Evolutionary conservation across 2,888 invertebrate species (phyloP), one percentile per base, ranked within the genome.

Genomic region (Epistrophe eligans): DNA sequence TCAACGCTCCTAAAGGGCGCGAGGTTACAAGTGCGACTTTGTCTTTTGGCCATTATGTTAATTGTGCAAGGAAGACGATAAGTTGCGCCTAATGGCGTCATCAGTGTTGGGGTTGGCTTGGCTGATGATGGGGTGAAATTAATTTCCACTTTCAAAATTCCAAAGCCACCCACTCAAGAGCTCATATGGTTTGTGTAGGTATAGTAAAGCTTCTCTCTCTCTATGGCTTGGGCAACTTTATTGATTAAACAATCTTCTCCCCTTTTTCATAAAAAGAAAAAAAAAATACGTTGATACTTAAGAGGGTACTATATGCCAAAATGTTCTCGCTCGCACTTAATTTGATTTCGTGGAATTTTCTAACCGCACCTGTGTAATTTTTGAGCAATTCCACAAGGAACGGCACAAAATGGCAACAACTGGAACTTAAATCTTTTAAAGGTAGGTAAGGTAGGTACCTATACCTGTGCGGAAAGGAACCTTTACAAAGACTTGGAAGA

Each of bases 191-290:
- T n/a, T n/a, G n/a, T 50, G 35, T 28, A 28, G 32, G 8, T 45
- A 1, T 60, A 43, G 43, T 40, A 11, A 11, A 40, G 32, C 4
- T 43, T 64, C 32, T 32, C 28, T 43, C 24, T 24, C 24, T 3
- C 24, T 24, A 24, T 43, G 28, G 40, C 48, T 35, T 66, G 50
- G 48, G 35, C 45, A 57, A 67, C 3, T 64, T 81, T 85, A 87
- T 87, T 87, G 87, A 87, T 87, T 87, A 87, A 87, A 87, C 87
- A 87, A 87, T 66, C 71, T 45, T 76, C 52, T 11, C 55, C n/a
- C 15, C 15, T 5, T 52, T 4, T 8, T 24, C 15, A 28, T 28
- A 9, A 35, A 2, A 24, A n/a, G 2, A 24, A 52, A 52, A 52
- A 24, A 2, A 24, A 24, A 24, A 24, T 2, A 24, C 50, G 7